Evolutionary conservation across 2,888 invertebrate genomes (phyloP).

Genomic region (Aspidapion aeneum): DNA sequence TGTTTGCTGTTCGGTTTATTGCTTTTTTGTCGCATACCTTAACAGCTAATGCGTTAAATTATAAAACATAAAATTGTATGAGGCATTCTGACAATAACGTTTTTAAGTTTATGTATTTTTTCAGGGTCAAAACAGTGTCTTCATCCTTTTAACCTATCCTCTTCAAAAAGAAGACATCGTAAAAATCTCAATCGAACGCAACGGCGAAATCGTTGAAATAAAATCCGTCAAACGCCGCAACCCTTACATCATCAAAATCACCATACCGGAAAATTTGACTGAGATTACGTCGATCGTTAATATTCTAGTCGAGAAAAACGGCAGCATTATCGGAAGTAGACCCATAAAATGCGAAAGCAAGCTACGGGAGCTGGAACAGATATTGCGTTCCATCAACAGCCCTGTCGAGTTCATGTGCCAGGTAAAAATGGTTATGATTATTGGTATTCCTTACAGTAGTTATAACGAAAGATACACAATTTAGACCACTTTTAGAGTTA

Average conservation of each 20-base stretch:
- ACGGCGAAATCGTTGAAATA: constrained; percentile 70
- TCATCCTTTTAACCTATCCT: constrained; percentile 75
- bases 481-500: no score
- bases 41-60: no score
- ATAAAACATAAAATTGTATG: no score
- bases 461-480: no score
- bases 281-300: constrained; percentile 81
- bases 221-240: constrained; percentile 74
- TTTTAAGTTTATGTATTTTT: no score
- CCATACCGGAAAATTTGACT: constrained; percentile 77
- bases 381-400: constrained; percentile 72
- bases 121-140: constrained; percentile 79
- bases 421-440: no score
- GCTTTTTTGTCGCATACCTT: no score
- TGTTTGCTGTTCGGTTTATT: no score
- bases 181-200: constrained; percentile 75
- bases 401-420: constrained; percentile 88
- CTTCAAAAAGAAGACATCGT: constrained; percentile 72
- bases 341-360: constrained; percentile 87
- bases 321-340: constrained; percentile 72
- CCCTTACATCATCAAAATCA: constrained; percentile 80
- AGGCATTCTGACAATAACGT: no score
- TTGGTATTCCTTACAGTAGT: no score
- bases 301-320: constrained; percentile 78
- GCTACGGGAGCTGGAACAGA: constrained; percentile 76